A percentile compares a stretch with the other conserved stretches of the same genome.
phyloP scores from a whole-genome alignment of 2,888 invertebrate genomes.

The Cryptophagus acutangulus region DNA sequence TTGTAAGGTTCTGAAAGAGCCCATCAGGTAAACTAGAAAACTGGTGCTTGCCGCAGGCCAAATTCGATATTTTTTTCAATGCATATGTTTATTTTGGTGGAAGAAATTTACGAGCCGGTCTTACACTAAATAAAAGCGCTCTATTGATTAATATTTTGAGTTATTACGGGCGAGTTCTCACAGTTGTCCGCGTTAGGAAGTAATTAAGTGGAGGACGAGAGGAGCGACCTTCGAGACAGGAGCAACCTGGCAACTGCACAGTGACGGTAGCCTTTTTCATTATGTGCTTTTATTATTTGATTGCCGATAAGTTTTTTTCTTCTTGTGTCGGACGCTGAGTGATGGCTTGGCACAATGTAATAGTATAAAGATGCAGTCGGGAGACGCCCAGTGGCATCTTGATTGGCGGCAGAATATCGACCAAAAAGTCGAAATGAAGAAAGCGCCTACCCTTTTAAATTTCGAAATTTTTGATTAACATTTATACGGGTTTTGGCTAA shows the following conservation, averaged over 20 bases:
- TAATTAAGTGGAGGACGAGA: conserved; percentile 32
- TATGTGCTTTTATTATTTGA: conserved; percentile 8
- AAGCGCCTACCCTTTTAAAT: no score
- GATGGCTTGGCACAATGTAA: conserved; percentile 28
- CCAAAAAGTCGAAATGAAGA: conserved; percentile 13
- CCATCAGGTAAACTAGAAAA: no score
- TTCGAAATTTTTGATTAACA: no score
- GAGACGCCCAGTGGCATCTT: conserved; percentile 33
- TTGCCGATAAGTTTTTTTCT: conserved; percentile 5
- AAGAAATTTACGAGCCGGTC: conserved; percentile 5
- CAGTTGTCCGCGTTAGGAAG: conserved; percentile 14
- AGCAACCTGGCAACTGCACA: background rate
- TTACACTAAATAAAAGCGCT: conserved; percentile 2
- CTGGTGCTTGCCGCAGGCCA: conserved; percentile 1
- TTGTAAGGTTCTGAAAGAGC: no score
- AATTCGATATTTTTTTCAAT: background rate
- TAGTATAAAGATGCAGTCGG: conserved; percentile 12
- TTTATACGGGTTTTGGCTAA: no score
- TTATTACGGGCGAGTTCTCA: conserved; percentile 11
- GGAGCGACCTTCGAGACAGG: conserved; percentile 21
- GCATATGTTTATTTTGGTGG: conserved; percentile 2
- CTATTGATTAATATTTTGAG: conserved; percentile 18
- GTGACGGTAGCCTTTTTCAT: conserved; percentile 11
- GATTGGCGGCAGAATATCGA: conserved; percentile 36
- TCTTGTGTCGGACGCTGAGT: conserved; percentile 20